phyloP scores from a whole-genome alignment of 2,113 vertebrate genomes.

The Prochilodus magdalenae region DNA sequence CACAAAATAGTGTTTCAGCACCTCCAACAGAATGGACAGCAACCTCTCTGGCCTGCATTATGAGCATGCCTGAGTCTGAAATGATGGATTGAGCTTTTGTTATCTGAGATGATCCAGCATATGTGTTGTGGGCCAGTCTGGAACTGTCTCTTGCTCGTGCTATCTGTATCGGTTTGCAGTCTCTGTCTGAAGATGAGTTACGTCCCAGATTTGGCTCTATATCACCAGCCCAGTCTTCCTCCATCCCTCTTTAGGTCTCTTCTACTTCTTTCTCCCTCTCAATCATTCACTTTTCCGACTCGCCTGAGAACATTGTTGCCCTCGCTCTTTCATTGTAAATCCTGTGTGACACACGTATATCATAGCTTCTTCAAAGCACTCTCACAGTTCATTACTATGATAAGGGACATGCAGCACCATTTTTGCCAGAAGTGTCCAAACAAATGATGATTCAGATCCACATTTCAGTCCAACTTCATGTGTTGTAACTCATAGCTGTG shows the following conservation, averaged over 20 bases:
- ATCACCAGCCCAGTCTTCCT: neutral
- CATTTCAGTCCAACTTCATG: neutral
- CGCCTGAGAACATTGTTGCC: neutral
- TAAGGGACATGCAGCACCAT: neutral
- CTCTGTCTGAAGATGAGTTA: neutral
- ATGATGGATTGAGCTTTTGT: neutral
- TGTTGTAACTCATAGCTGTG: neutral
- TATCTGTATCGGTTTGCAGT: slow-evolving; percentile 11
- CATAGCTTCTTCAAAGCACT: neutral
- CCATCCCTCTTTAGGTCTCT: neutral
- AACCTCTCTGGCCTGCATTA: slow-evolving; percentile 24
- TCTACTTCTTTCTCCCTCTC: neutral
- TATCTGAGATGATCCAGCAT: neutral
- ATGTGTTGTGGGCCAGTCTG: neutral
- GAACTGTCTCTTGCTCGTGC: neutral
- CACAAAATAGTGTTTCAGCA: slow-evolving; percentile 49
- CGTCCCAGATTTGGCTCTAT: neutral
- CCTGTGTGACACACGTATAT: neutral
- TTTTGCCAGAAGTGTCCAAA: neutral
- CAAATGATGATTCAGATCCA: neutral
- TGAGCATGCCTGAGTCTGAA: slow-evolving; percentile 6
- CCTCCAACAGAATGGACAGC: slow-evolving; percentile 48
- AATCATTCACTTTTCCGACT: neutral
- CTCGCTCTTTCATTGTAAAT: neutral
- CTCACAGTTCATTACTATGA: neutral